Conservation (phyloP, 2,888 invertebrate species). For the Gymnoscelis rufifasciata region DNA sequence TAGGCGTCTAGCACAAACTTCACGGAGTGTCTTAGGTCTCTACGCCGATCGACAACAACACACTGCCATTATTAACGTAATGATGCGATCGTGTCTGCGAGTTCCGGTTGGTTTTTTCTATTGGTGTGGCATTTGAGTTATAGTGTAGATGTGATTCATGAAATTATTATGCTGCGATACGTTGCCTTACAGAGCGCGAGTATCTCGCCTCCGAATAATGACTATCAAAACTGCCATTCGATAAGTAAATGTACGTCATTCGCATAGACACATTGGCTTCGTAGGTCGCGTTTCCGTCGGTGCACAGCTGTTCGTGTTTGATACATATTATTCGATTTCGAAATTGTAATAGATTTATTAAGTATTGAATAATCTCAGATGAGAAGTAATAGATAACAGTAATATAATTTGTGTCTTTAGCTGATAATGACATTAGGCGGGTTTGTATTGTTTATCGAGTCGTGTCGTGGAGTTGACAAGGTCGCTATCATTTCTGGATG, state of each 20-base stretch:
- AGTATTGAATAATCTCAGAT: slow-evolving; percentile 72
- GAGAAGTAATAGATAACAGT: slow-evolving; percentile 72
- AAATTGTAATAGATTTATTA: slow-evolving; percentile 76
- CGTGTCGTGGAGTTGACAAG: background rate
- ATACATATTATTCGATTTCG: slow-evolving; percentile 76
- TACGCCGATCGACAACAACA: slow-evolving; percentile 56
- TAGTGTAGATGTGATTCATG: slow-evolving; percentile 43
- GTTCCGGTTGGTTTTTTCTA: slow-evolving; percentile 45
- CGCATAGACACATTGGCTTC: slow-evolving; percentile 67
- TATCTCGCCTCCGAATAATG: slow-evolving; percentile 42
- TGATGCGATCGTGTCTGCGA: slow-evolving; percentile 55
- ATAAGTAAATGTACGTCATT: slow-evolving; percentile 68
- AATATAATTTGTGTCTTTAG: slow-evolving; percentile 79
- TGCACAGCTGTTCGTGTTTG: slow-evolving; percentile 74
- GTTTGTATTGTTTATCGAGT: background rate
- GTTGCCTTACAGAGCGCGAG: slow-evolving; percentile 57
- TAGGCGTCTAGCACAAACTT: slow-evolving; percentile 59
- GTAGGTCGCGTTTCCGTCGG: slow-evolving; percentile 68
- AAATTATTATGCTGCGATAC: slow-evolving; percentile 49
- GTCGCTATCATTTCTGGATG: too few species aligned
- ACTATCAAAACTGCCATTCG: slow-evolving; percentile 76
- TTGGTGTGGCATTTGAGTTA: slow-evolving; percentile 29
- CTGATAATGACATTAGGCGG: slow-evolving; percentile 59
- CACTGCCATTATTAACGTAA: slow-evolving; percentile 72
- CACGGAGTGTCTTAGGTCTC: slow-evolving; percentile 66